These are phyloP conservation scores for Drosophila anomelani DNA, from an alignment of 2,888 invertebrate genomes.

Conservation along the genomic window DNA sequence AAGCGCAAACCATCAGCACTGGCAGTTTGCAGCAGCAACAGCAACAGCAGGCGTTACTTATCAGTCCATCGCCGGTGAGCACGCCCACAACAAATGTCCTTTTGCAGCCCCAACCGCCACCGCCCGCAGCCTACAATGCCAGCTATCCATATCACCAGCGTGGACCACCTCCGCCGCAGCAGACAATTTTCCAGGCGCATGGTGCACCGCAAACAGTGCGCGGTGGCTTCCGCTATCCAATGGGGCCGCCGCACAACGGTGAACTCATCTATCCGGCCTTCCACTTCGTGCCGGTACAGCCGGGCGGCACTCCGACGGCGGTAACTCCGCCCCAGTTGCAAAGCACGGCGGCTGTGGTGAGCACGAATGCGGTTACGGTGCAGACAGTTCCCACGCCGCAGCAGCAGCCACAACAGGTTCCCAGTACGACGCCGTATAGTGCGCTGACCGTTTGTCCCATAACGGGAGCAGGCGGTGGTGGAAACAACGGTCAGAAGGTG, in stretches of 20 bases:
- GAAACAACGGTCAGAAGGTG: constrained; percentile 64
- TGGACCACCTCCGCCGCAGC: constrained; percentile 73
- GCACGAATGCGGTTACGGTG: constrained; percentile 78
- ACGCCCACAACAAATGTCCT: constrained; percentile 73
- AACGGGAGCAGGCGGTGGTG: constrained; percentile 55
- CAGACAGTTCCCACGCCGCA: constrained; percentile 57
- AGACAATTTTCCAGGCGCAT: constrained; percentile 78
- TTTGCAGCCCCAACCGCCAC: constrained; percentile 73
- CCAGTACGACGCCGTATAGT: constrained; percentile 63
- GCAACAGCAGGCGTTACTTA: constrained; percentile 72
- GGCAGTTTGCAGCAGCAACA: constrained; percentile 49
- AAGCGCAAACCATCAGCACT: constrained; percentile 51
- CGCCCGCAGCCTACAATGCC: constrained; percentile 65
- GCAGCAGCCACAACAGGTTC: constrained; percentile 60
- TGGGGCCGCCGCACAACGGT: constrained; percentile 86
- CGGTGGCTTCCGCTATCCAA: constrained; percentile 82
- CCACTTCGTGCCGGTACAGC: constrained; percentile 75
- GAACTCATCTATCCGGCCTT: constrained; percentile 86
- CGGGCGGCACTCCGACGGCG: constrained; percentile 62
- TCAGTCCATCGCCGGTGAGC: constrained; percentile 81
- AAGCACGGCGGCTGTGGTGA: constrained; percentile 56
- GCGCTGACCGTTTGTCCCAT: constrained; percentile 74
- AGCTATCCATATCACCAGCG: constrained; percentile 82
- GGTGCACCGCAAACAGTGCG: constrained; percentile 72
- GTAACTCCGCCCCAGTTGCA: constrained; percentile 72